Evolutionary conservation across 1,140 invertebrate genomes (phyloP).

Genomic region (Lamellibrachia luymesi): DNA sequence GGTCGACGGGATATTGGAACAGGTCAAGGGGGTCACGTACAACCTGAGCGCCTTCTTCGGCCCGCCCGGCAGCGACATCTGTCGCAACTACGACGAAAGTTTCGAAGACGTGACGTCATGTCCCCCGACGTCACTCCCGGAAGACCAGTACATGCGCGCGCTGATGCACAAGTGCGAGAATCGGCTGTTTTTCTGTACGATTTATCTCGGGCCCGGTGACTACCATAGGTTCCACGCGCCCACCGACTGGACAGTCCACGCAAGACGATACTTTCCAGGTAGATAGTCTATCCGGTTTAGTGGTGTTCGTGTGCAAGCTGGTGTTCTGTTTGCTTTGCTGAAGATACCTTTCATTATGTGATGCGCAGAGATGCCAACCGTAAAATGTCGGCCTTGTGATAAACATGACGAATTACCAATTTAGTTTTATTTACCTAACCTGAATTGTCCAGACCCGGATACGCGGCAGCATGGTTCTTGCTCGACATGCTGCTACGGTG

Average conservation of each 20-base stretch:
- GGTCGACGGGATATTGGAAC: slow-evolving; percentile 80
- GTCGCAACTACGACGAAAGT: background rate
- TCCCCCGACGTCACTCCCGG: background rate
- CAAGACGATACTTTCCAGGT: slow-evolving; percentile 88
- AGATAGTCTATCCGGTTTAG: background rate
- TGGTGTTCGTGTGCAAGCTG: too few species aligned
- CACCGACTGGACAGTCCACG: slow-evolving; percentile 80
- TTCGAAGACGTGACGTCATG: background rate
- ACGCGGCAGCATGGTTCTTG: too few species aligned
- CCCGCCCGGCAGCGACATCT: slow-evolving; percentile 24
- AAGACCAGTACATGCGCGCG: background rate
- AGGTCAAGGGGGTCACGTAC: slow-evolving; percentile 92
- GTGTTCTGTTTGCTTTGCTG: too few species aligned
- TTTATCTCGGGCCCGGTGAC: slow-evolving; percentile 97
- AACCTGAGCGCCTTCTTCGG: slow-evolving; percentile 89
- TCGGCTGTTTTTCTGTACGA: slow-evolving; percentile 85
- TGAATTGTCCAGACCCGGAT: too few species aligned
- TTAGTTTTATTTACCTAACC: too few species aligned
- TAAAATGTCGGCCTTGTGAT: too few species aligned
- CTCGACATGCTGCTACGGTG: too few species aligned
- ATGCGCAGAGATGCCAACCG: too few species aligned
- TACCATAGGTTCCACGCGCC: slow-evolving; percentile 99
- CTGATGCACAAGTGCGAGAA: slow-evolving; percentile 18
- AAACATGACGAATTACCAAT: too few species aligned
- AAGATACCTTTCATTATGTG: too few species aligned